Evolutionary conservation across 2,113 vertebrate genomes (phyloP).

Genomic region (Geococcyx californianus): DNA sequence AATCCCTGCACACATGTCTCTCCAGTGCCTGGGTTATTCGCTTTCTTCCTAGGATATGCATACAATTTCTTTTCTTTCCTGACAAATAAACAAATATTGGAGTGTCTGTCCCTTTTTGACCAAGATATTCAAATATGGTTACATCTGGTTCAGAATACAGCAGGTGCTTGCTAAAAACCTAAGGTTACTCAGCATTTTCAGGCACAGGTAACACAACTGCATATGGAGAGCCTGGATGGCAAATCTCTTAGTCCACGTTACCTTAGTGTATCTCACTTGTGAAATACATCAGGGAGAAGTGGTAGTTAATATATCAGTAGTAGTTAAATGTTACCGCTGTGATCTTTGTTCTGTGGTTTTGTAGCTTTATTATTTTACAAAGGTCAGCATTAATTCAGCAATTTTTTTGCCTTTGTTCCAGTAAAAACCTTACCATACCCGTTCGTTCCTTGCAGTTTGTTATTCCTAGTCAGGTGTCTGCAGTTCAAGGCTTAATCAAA

Average conservation of each 20-base stretch:
- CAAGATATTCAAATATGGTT: not conserved
- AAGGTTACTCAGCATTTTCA: not conserved
- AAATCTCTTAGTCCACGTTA: not conserved
- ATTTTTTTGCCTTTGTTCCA: conserved; percentile 30
- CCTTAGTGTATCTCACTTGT: not conserved
- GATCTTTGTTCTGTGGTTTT: conserved; percentile 5
- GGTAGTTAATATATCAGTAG: not conserved
- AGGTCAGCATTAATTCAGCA: conserved; percentile 37
- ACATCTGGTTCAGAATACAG: not conserved
- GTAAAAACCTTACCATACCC: not conserved
- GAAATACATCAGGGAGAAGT: not conserved
- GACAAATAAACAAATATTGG: not conserved
- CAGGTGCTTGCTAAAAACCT: not conserved
- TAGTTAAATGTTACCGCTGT: not conserved
- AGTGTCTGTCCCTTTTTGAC: not conserved
- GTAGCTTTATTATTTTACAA: conserved; percentile 37
- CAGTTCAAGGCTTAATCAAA: conserved; percentile 14
- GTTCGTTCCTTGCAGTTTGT: not conserved
- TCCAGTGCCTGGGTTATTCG: not conserved
- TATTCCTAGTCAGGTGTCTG: not conserved
- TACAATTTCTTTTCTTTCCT: not conserved
- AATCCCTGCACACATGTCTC: not conserved
- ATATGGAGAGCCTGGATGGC: not conserved
- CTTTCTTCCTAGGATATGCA: not conserved
- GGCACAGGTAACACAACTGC: not conserved